Base-by-base conservation (phyloP, 2,797 vertebrate species). In the Steatocranus sp. region DNA sequence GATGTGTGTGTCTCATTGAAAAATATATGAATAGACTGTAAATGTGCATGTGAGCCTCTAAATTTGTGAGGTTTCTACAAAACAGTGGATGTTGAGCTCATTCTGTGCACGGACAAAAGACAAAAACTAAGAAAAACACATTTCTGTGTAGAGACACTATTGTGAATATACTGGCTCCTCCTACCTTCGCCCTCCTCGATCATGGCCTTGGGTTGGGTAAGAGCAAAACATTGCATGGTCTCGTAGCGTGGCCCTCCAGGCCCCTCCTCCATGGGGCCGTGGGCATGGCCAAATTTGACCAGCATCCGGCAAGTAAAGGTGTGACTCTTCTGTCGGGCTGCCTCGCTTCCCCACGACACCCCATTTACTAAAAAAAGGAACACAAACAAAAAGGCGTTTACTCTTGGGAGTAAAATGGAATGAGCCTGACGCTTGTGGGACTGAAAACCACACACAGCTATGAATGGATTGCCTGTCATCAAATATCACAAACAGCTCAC, bases 171-270 rank as follows among this genome's bases (percentile, higher is more conserved):
- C 30, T 6, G n/a, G 38, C 76, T 73, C 82, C 79, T 10, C 82
- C 68, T 87, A 87, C 98, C 98, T 97, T 99, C 98, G 1, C 98
- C 98, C 84, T 99, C 98, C 91, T 99, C 98, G 89, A 98, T 97
- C 97, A 99, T 98, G 89, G 98, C 98, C 89, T 97, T 97, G 58
- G 98, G 98, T 92, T 99, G 98, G 2, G 98, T 99, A 54, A 99
- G 96, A 83, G 98, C 98, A 80, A 99, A 99, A 92, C 98, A 99
- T 86, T 99, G 98, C 98, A 99, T 99, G 80, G 97, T 99, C 95
- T 99, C 98, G 0, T 98, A 98, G 95, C 97, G 97, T 5, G 96
- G 97, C 79, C 95, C 96, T 85, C 94, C 93, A 7, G 92, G 94
- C 36, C 96, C 95, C 82, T 98, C 98, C 90, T 98, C 98, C 91